Evolutionary conservation across 2,113 vertebrate species (phyloP), one percentile per base, ranked within the genome.

Genomic region (Athene cunicularia): DNA sequence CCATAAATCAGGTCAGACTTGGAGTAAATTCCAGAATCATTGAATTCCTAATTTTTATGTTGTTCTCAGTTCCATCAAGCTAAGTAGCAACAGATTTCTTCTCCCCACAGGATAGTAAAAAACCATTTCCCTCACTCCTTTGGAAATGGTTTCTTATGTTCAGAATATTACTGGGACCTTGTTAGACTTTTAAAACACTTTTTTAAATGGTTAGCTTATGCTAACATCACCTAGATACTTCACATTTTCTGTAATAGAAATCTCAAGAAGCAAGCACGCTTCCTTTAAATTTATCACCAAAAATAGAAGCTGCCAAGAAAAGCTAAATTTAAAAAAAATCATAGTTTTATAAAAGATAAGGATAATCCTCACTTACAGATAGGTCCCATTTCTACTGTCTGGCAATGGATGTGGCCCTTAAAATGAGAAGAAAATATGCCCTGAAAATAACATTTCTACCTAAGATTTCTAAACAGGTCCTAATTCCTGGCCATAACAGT

Each of bases 391-490:
- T 92, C 39, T 79, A 52, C 24, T 66, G 11, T 43, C 45, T 74
- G 11, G 14, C 12, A 81, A 43, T 35, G 32, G 43, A 93, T 32
- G 32, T 88, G 39, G 58, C 35, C 47, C 27, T 95, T 92, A 64
- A 84, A 95, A 81, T 62, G 16, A 58, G 66, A 37, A 68, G 33
- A 72, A 90, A 90, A 82, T 68, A 75, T 18, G 8, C 56, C 43
- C 66, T 85, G 56, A 85, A 91, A 96, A 86, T 80, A 93, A 73
- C 22, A 49, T 85, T 90, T 93, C 49, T 92, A 23, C 58, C 20
- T 64, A 66, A 93, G 81, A 76, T 93, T 22, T 93, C 49, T 90
- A 66, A 95, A 90, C 74, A 95, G 60, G 71, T 87, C 37, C 74
- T 85, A 90, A 50, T 73, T 87, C 85, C 58, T 84, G 75, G 26